Evolutionary conservation across 2,888 invertebrate species (phyloP), one percentile per base, ranked within the genome.

Genomic region (Cephonodes hylas): DNA sequence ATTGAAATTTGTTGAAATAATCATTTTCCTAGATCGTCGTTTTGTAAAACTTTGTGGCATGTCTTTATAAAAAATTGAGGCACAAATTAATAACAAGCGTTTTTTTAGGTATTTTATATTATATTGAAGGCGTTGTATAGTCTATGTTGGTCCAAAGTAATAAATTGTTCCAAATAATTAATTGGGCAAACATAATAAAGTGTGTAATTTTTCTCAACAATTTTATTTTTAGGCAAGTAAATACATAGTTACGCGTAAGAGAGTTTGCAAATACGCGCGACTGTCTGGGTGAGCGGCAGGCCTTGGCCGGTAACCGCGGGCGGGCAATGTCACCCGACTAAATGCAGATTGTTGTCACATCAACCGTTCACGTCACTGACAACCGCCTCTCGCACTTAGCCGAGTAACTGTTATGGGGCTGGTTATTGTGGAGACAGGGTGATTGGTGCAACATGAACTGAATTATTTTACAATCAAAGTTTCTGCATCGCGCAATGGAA

Each of bases 281-380:
- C 60, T 59, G 70, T 67, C 64, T 72, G 64, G 73, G 83, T 81
- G 85, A 85, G 66, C 68, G 86, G 79, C 59, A 71, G 77, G 61
- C 85, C 86, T 85, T 85, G 83, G 72, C 63, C 63, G 63, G 67
- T 62, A 69, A 63, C 64, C 66, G 65, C 68, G 65, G 67, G 65
- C 70, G 70, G 74, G 67, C 69, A 66, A 66, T 65, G 63, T 66
- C 66, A 67, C 31, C 61, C 68, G 64, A 46, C 71, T 62, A 66
- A 78, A 78, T 74, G 70, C 72, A 77, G 76, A 76, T 48, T 68
- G 66, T 45, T 64, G 61, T 72, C 64, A 65, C 68, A 63, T 60
- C 66, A 67, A 64, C 64, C 34, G 59, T 58, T 60, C 27, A 48
- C 46, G 45, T 34, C 22, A 23, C 20, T 42, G 18, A 31, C 62